phyloP scores from a whole-genome alignment of 2,888 invertebrate genomes.

The Aphrophora alni region DNA sequence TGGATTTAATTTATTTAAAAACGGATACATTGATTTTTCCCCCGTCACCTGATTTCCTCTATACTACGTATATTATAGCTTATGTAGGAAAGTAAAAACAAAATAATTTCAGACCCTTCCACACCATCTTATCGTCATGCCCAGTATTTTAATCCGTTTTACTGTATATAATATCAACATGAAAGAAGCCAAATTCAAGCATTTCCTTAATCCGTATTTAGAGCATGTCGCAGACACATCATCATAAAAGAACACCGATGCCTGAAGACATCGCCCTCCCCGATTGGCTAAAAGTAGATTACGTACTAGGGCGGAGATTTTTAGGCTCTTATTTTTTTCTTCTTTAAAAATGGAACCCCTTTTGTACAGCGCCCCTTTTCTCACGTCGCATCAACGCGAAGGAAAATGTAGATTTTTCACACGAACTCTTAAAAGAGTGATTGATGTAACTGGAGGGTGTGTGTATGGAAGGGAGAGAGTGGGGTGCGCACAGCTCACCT shows the following conservation, averaged over 20 bases:
- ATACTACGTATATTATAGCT: no score
- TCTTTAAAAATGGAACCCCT: not conserved
- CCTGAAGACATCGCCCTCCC: not conserved
- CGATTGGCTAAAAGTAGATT: constrained; percentile 2
- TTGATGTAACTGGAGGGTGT: constrained; percentile 17
- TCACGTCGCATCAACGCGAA: constrained; percentile 21
- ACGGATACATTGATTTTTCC: no score
- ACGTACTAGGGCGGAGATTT: not conserved
- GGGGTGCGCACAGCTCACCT: not conserved
- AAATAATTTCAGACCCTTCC: no score
- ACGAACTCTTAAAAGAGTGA: constrained; percentile 40
- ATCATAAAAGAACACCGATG: not conserved
- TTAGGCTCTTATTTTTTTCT: not conserved
- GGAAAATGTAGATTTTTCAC: constrained; percentile 43
- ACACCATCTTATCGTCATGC: no score
- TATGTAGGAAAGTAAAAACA: no score
- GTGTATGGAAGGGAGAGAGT: constrained; percentile 1
- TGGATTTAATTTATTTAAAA: no score
- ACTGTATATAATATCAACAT: no score
- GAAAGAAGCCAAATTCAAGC: no score
- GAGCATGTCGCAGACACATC: not conserved
- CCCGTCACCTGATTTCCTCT: no score
- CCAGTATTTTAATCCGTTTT: no score
- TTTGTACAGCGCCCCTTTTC: constrained; percentile 6
- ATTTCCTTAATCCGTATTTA: not conserved